Evolutionary conservation across 2,888 invertebrate genomes (phyloP), one percentile per base, ranked within the genome.

Genomic region (Pasiphila rectangulata): DNA sequence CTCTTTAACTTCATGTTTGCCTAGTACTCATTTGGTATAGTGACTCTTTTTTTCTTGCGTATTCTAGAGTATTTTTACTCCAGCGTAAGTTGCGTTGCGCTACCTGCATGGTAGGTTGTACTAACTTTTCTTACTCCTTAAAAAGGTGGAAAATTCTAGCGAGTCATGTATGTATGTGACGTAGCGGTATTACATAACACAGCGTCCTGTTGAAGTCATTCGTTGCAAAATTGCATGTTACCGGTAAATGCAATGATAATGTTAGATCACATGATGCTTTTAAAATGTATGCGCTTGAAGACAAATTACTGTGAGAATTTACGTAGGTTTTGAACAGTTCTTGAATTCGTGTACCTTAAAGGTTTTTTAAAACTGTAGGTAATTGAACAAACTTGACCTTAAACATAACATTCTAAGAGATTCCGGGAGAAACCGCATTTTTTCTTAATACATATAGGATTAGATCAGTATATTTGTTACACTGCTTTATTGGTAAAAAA

Each of bases 151-250:
- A 45, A 49, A 52, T 44, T 43, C 44, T 46, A 50, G 34, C 40
- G 15, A 51, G 46, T 40, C 34, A 12, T 46, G 25, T 52, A 42
- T 23, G 44, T 38, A 36, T 30, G 32, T 23, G 37, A 29, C 13
- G 38, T 55, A 56, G 54, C 54, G 54, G 54, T 50, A 54, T 52
- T 58, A 30, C 56, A 48, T 58, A 56, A 54, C 54, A 51, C 34
- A 42, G 47, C 46, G 51, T 48, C 52, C 54, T 52, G 45, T 25
- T 37, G 30, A 37, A 51, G 47, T 40, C 35, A 41, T 49, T 16
- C 44, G 30, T 36, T 53, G 44, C 46, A 46, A 51, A 46, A 53
- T 45, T 35, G 32, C 41, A 52, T 29, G 32, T 34, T 38, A 34
- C 48, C 29, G 35, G 37, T 53, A 32, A 21, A 16, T 37, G 30